phyloP scores from a whole-genome alignment of 2,113 vertebrate genomes.

The Hippocampus barbouri region DNA sequence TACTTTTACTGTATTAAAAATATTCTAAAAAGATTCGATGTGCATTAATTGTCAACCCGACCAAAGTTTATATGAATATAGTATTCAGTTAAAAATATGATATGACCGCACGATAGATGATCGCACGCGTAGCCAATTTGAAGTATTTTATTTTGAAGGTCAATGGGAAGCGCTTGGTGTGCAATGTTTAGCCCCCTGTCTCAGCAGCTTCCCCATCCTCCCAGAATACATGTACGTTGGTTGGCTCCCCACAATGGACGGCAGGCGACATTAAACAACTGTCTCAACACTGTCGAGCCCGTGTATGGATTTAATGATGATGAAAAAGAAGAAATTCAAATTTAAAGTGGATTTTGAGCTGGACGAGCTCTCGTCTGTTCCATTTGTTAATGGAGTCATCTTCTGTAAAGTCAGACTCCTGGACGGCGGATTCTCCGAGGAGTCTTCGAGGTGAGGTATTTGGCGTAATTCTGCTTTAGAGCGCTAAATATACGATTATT shows the following conservation, averaged over 20 bases:
- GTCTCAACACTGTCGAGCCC: slow-evolving; percentile 3
- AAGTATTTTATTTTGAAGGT: slow-evolving; percentile 34
- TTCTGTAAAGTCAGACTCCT: slow-evolving; percentile 96
- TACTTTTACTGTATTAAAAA: too few species aligned
- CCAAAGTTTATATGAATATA: background rate
- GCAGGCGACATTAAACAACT: slow-evolving; percentile 13
- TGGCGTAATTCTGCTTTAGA: background rate
- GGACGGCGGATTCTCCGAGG: slow-evolving; percentile 90
- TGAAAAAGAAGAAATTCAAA: slow-evolving; percentile 98
- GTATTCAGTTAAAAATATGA: background rate
- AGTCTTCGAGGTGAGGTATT: slow-evolving; percentile 84
- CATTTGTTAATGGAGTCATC: slow-evolving; percentile 92
- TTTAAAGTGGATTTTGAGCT: slow-evolving; percentile 94
- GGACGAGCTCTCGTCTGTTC: slow-evolving; percentile 94
- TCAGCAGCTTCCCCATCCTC: slow-evolving; percentile 34
- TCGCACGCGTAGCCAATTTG: background rate
- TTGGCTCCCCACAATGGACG: slow-evolving; percentile 30
- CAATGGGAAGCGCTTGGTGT: background rate
- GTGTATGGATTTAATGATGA: slow-evolving; percentile 85
- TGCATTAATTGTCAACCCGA: background rate
- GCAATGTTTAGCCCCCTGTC: fast-evolving
- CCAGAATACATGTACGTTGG: slow-evolving; percentile 13
- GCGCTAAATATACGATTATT: background rate
- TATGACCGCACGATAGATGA: background rate
- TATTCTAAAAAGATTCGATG: too few species aligned